phyloP scores from a whole-genome alignment of 2,113 vertebrate genomes.

The Pipra filicauda region DNA sequence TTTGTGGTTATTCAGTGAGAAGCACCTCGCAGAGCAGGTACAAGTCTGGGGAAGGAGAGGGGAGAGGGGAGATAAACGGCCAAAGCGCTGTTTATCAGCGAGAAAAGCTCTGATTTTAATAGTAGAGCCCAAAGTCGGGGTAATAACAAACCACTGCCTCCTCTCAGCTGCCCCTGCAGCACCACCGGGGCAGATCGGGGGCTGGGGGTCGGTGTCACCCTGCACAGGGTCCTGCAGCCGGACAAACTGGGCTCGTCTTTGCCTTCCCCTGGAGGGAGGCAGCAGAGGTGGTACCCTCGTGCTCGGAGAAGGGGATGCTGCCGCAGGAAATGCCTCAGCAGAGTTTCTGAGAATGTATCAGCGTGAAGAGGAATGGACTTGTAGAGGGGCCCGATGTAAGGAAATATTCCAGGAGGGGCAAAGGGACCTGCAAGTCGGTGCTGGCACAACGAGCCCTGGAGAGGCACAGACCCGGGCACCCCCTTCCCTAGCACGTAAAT shows the following conservation, averaged over 20 bases:
- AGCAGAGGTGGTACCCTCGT: background rate
- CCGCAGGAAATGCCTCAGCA: background rate
- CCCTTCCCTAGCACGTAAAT: background rate
- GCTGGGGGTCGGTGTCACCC: background rate
- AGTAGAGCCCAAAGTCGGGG: background rate
- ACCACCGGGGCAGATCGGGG: rapidly evolving
- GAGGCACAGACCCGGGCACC: background rate
- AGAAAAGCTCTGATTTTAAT: background rate
- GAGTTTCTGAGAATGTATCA: background rate
- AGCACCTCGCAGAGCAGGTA: background rate
- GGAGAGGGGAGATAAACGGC: background rate
- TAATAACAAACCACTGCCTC: rapidly evolving
- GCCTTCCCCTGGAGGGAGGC: background rate
- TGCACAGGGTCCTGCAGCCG: background rate
- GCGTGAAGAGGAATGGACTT: background rate
- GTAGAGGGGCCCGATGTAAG: background rate
- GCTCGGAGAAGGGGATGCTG: background rate
- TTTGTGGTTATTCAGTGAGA: background rate
- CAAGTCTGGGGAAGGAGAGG: background rate
- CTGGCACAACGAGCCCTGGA: background rate
- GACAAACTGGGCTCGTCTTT: background rate
- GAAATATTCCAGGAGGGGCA: background rate
- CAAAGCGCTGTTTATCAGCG: background rate
- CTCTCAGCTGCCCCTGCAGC: background rate
- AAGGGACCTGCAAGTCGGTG: background rate